These are phyloP conservation scores for Trichoplusia ni DNA, from an alignment of 1,140 invertebrate species.

Conservation along the genomic window DNA sequence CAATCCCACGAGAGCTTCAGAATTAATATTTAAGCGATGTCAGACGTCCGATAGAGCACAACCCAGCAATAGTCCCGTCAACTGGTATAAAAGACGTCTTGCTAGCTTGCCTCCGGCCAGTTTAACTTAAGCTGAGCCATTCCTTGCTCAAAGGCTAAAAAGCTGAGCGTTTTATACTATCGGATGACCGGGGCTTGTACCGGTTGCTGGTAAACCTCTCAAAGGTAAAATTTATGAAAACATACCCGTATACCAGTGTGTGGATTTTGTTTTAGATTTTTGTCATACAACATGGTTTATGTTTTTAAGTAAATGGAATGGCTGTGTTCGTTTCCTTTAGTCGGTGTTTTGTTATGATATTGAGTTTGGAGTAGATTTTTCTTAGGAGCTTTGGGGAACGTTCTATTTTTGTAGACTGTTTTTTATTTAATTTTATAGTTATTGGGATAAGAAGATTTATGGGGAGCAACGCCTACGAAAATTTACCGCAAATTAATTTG, in stretches of 20 bases:
- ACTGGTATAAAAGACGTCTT: background rate
- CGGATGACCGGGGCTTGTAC: conserved; percentile 20
- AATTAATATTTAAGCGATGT: background rate
- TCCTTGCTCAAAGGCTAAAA: conserved; percentile 19
- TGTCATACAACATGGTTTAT: background rate
- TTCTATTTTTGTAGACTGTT: background rate
- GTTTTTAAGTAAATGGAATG: too few species aligned
- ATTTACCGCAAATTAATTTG: too few species aligned
- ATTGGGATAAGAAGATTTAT: too few species aligned
- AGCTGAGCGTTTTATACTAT: conserved; percentile 22
- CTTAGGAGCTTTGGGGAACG: background rate
- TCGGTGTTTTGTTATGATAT: background rate
- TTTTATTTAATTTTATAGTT: too few species aligned
- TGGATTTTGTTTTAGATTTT: background rate
- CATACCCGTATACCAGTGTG: background rate
- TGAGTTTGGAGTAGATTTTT: too few species aligned
- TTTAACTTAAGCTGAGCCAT: conserved; percentile 4
- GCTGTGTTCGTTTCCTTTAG: background rate
- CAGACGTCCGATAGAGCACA: background rate
- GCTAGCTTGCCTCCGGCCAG: conserved; percentile 13
- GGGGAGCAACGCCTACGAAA: too few species aligned
- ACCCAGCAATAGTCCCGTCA: background rate
- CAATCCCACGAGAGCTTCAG: too few species aligned
- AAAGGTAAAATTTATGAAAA: conserved; percentile 9
- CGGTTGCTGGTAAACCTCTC: conserved; percentile 8